These are phyloP conservation scores for Nyctereutes procyonoides DNA, from an alignment of 2,113 vertebrate species.

Conservation along the genomic window DNA sequence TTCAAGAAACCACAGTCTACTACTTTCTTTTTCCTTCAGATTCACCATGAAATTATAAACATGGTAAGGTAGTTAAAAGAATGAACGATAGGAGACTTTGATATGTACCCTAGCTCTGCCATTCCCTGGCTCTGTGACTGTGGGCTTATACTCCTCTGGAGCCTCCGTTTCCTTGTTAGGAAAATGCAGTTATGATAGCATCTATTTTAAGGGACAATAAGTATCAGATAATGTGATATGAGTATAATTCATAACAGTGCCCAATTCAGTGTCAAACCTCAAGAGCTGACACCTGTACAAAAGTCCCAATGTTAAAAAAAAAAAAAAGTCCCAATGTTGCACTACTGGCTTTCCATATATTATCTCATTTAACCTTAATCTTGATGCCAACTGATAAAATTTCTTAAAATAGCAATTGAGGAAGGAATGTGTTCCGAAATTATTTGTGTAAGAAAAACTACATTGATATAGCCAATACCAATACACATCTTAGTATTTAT, in stretches of 20 bases:
- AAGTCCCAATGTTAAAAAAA: not conserved
- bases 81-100: not conserved
- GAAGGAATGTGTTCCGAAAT: not conserved
- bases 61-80: not conserved
- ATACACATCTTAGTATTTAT: not conserved
- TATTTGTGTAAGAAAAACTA: constrained; percentile 23
- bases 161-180: not conserved
- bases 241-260: not conserved
- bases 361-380: constrained; percentile 21
- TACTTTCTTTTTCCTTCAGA: not conserved
- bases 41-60: not conserved
- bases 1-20: not conserved
- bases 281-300: not conserved
- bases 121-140: not conserved
- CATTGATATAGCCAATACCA: not conserved
- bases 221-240: not conserved
- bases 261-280: not conserved
- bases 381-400: not conserved
- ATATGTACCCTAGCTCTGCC: not conserved
- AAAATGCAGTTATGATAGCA: not conserved
- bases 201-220: not conserved
- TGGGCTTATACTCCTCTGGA: not conserved
- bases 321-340: not conserved
- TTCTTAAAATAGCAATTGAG: not conserved
- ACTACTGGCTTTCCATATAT: not conserved